Percentiles rank a stretch among this genome's conserved stretches.
Conservation (phyloP, 2,797 vertebrate genomes). For the Enoplosus armatus region DNA sequence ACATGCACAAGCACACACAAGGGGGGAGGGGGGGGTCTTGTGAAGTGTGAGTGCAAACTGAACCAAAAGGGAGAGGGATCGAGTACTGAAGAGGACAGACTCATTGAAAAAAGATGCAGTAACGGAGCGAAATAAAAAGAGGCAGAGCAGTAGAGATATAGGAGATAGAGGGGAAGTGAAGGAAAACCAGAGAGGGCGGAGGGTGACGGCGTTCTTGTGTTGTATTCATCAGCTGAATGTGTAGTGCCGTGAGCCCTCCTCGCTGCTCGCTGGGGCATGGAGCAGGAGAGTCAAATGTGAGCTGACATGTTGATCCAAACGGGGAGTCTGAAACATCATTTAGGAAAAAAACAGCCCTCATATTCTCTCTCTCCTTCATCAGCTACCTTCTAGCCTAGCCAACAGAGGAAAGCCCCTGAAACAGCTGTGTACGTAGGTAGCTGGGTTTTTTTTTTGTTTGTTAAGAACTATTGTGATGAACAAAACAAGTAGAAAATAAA, state of each 20-base stretch:
- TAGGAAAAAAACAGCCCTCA: slow-evolving; percentile 24
- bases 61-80: not conserved
- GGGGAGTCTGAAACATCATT: slow-evolving; percentile 43
- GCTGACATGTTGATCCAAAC: slow-evolving; percentile 60
- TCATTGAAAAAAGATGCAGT: slow-evolving; percentile 6
- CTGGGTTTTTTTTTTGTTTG: not conserved
- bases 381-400: slow-evolving; percentile 2
- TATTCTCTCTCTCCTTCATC: slow-evolving; percentile 6
- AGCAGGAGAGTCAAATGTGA: slow-evolving; percentile 61
- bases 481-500: not conserved
- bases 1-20: not conserved
- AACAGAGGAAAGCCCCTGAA: slow-evolving; percentile 10
- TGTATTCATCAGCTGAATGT: slow-evolving; percentile 45
- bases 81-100: slow-evolving; percentile 3
- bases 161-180: slow-evolving; percentile 10
- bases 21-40: slow-evolving; percentile 10
- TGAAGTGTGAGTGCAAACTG: not conserved
- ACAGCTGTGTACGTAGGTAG: not conserved
- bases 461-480: not conserved
- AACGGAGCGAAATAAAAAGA: slow-evolving; percentile 14
- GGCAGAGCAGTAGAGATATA: slow-evolving; percentile 2
- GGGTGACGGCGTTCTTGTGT: slow-evolving; percentile 26
- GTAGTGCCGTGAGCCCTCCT: slow-evolving; percentile 36
- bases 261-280: slow-evolving; percentile 46
- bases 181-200: slow-evolving; percentile 2